Evolutionary conservation across 35 echinoderm and acorn worm genomes (phyloP), one percentile per base, ranked within the genome.

Genomic region (Diadema setosum): DNA sequence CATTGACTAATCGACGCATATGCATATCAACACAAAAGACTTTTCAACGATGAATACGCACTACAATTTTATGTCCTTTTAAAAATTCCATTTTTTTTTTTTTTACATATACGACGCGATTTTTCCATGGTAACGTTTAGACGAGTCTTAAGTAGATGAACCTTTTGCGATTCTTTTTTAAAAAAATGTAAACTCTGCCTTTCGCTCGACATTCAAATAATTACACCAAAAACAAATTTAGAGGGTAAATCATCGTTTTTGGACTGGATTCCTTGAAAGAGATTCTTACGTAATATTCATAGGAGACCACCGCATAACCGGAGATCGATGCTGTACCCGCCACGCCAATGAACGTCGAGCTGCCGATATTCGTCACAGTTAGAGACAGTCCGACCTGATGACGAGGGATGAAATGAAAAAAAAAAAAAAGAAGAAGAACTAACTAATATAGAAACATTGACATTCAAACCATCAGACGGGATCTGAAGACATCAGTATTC

Each of bases 331-430:
- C 91, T 2, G 96, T 89, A 14, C 96, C 92, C 15, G 91, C 88
- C 12, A 98, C 64, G 7, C 96, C 96, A 29, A 98, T 98, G 40
- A 98, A 98, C 0, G 96, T 91, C 9, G 87, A 86, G 44, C 96
- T 98, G 0, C 96, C 96, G 29, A 98, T 98, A 65, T 98, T 98
- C 2, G 82, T 94, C 1, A 97, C 95, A 44, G 93, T 93, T 39
- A 97, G 48, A 21, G 95, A 97, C 35, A 97, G 31, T 56, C 95
- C 95, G 21, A 97, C 95, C 95, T 97, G 40, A 0, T n/a, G n/a
- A n/a, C n/a, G n/a, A n/a, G n/a, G n/a, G n/a, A n/a, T n/a, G n/a
- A n/a, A n/a, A n/a, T n/a, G n/a, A n/a, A n/a, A n/a, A n/a, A n/a
- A n/a, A n/a, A n/a, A n/a, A n/a, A n/a, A n/a, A n/a, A n/a, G n/a